Percentiles rank a stretch among this genome's conserved stretches.
These are phyloP conservation scores for Nettapus auritus DNA, from an alignment of 2,113 vertebrate genomes.

Conservation along the genomic window DNA sequence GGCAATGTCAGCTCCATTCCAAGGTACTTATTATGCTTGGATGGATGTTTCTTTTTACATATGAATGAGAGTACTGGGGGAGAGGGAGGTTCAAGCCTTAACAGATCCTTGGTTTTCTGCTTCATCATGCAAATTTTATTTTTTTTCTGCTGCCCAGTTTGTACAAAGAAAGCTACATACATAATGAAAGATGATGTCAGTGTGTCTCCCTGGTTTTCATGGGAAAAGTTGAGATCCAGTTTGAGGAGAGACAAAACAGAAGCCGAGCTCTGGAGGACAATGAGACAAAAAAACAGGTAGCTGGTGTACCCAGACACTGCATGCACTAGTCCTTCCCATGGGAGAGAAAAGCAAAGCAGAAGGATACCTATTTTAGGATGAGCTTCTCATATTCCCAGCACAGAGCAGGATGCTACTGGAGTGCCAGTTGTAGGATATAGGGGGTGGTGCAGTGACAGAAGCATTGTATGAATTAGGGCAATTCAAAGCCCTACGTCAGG, in stretches of 20 bases:
- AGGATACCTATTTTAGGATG: background rate
- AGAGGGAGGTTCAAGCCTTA: background rate
- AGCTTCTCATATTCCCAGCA: background rate
- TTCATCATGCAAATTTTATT: background rate
- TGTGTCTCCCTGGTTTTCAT: background rate
- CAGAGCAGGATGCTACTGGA: background rate
- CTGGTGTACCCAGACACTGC: rapidly evolving
- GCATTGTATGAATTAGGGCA: slow-evolving; percentile 21
- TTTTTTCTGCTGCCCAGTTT: background rate
- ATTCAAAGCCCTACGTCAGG: background rate
- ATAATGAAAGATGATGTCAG: background rate
- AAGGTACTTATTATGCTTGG: background rate
- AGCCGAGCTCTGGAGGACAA: background rate
- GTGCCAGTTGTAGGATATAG: background rate
- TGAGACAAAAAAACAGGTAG: background rate
- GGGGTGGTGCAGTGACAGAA: background rate
- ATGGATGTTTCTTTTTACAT: background rate
- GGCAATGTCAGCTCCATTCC: background rate
- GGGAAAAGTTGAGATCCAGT: background rate
- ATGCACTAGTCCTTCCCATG: rapidly evolving
- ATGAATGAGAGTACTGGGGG: background rate
- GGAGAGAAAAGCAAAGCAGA: background rate
- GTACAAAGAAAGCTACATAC: background rate
- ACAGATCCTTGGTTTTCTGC: background rate
- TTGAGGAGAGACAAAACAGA: background rate